Evolutionary conservation across 2,113 vertebrate species (phyloP), one percentile per base, ranked within the genome.

Genomic region (Lepidiolamprologus cunningtoni): DNA sequence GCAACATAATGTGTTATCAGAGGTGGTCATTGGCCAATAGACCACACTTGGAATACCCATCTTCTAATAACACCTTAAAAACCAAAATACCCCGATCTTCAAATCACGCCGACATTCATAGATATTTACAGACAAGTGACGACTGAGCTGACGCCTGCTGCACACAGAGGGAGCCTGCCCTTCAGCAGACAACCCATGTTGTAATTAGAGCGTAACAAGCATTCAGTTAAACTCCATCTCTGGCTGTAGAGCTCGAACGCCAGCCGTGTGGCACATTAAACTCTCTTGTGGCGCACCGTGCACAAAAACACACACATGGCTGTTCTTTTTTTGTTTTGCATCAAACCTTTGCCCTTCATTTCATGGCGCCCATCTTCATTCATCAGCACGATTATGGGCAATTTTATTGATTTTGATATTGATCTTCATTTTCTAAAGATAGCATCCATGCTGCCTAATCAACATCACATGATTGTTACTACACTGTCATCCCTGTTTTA

Each of bases 341-440:
- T 23, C 68, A 73, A 73, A 73, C 68, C 21, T 28, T 73, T 73
- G 68, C 40, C 21, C 37, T 26, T 45, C n/a, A 23, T 71, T 45
- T 26, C 40, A 40, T 13, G n/a, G n/a, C 3, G 0, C 35, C 0
- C 1, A 42, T 23, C 1, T 42, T 40, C 37, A 42, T 71, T 16
- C n/a, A 4, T 71, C 37, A 9, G 63, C 33, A 26, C 1, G 9
- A 73, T 10, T 73, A 45, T 26, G 5, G 37, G 33, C 40, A 73
- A 6, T 73, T 45, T 45, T 73, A 73, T 7, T 45, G 2, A 73
- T 73, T 37, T 73, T 71, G 37, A 42, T 42, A 71, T 26, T 42
- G 21, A 45, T 26, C 21, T 45, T 73, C 37, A 26, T 45, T 73
- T 73, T 73, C 12, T 16, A 45, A 73, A 45, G 21, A 73, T 4